Conservation (phyloP, 1,140 invertebrate species). For the Ceratina calcarata region DNA sequence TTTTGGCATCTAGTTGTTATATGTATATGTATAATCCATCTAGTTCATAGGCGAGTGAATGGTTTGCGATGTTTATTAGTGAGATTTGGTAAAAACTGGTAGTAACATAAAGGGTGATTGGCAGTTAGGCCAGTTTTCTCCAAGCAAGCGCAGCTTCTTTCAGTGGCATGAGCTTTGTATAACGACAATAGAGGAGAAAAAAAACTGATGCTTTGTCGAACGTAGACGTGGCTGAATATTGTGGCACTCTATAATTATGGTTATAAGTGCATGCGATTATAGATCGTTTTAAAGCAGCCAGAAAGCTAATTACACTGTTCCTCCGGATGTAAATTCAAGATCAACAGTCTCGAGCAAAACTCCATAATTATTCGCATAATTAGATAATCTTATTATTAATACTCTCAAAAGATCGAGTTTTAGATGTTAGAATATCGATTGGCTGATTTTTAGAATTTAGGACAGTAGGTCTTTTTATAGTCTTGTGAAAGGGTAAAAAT, state of each 20-base stretch:
- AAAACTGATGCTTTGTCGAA: conserved; percentile 30
- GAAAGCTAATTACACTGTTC: too few species aligned
- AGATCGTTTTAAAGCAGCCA: conserved; percentile 30
- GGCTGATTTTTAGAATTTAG: too few species aligned
- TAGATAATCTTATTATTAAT: too few species aligned
- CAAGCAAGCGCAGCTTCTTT: conserved; percentile 47
- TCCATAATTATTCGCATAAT: too few species aligned
- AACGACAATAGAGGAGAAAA: conserved; percentile 26
- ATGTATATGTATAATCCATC: background rate
- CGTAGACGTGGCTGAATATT: conserved; percentile 59
- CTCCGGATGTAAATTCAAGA: too few species aligned
- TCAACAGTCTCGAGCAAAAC: too few species aligned
- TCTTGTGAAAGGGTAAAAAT: too few species aligned
- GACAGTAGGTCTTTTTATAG: too few species aligned
- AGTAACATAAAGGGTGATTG: background rate
- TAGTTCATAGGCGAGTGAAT: conserved; percentile 17
- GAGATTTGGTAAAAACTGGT: conserved; percentile 32
- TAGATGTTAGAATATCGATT: too few species aligned
- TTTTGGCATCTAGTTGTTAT: background rate
- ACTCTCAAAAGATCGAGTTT: too few species aligned
- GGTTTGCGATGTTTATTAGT: conserved; percentile 15
- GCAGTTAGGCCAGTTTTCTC: conserved; percentile 40
- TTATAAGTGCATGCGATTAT: conserved; percentile 51
- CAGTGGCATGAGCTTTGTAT: conserved; percentile 57
- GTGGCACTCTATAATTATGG: conserved; percentile 49